Evolutionary conservation across 2,888 invertebrate species (phyloP).

Genomic region (Ditula angustiorana): DNA sequence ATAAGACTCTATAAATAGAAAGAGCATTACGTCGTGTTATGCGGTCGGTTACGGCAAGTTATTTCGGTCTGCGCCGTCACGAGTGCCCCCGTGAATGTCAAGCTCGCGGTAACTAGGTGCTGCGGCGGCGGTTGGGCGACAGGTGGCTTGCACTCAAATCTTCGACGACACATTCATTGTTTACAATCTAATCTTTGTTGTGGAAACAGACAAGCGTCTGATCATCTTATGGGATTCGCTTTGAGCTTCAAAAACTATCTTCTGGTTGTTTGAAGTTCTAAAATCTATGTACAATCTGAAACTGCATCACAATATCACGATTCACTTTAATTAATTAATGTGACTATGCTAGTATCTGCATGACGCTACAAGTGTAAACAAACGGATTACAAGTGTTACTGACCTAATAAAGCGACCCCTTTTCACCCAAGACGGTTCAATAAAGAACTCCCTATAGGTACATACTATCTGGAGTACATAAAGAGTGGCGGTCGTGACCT

Average conservation of each 20-base stretch:
- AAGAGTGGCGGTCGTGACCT: conserved; percentile 79
- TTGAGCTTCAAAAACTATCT: no score
- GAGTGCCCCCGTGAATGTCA: conserved; percentile 78
- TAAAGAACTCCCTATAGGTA: conserved; percentile 83
- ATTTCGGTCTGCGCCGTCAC: conserved; percentile 80
- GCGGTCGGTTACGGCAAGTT: conserved; percentile 80
- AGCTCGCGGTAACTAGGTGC: conserved; percentile 75
- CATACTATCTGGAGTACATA: conserved; percentile 74
- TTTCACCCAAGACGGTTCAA: conserved; percentile 80
- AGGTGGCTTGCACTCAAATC: conserved; percentile 70
- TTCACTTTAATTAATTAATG: conserved; percentile 18
- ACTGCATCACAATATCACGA: neutral
- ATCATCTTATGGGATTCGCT: conserved; percentile 1
- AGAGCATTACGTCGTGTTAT: conserved; percentile 78
- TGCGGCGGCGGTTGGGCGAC: conserved; percentile 71
- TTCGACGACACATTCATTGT: conserved; percentile 31
- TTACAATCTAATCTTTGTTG: conserved; percentile 15
- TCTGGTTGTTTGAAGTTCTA: no score
- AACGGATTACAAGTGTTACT: conserved; percentile 78
- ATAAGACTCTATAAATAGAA: conserved; percentile 79
- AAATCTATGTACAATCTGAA: neutral
- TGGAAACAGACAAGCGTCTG: conserved; percentile 44
- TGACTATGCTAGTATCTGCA: conserved; percentile 39
- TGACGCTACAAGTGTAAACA: conserved; percentile 69
- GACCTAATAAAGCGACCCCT: conserved; percentile 84